Evolutionary conservation across 2,113 vertebrate genomes (phyloP).

Genomic region (Gymnobelideus leadbeateri): DNA sequence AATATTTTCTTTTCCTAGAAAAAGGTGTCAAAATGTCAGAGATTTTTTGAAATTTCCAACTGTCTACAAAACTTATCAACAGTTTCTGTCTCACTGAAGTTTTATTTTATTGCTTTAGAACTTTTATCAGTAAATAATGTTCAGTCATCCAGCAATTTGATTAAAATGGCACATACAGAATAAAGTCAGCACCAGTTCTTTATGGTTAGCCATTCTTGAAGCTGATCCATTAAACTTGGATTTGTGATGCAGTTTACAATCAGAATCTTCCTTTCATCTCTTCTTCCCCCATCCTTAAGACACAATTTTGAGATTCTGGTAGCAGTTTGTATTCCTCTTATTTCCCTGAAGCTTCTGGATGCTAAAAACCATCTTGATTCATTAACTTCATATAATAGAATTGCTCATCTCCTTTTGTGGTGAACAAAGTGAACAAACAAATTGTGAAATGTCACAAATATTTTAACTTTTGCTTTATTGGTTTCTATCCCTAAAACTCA

Average conservation of each 20-base stretch:
- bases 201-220: slow-evolving; percentile 49
- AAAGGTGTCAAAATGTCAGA: background rate
- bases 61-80: slow-evolving; percentile 52
- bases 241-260: slow-evolving; percentile 51
- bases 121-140: slow-evolving; percentile 72
- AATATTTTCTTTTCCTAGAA: background rate
- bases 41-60: slow-evolving; percentile 22
- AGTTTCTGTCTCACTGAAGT: slow-evolving; percentile 43
- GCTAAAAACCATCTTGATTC: background rate
- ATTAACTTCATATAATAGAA: background rate
- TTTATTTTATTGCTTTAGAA: slow-evolving; percentile 67
- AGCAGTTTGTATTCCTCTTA: background rate
- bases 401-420: background rate
- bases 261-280: background rate
- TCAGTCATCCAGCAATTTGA: slow-evolving; percentile 67
- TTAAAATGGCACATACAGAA: slow-evolving; percentile 58
- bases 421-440: background rate
- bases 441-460: background rate
- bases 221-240: slow-evolving; percentile 18
- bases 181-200: slow-evolving; percentile 50
- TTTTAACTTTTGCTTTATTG: background rate
- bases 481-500: background rate
- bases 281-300: background rate
- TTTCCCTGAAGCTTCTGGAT: background rate
- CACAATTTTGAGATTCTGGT: slow-evolving; percentile 33